These are phyloP conservation scores for Hirtodrosophila histrioides DNA, from an alignment of 2,888 invertebrate species.

Conservation along the genomic window DNA sequence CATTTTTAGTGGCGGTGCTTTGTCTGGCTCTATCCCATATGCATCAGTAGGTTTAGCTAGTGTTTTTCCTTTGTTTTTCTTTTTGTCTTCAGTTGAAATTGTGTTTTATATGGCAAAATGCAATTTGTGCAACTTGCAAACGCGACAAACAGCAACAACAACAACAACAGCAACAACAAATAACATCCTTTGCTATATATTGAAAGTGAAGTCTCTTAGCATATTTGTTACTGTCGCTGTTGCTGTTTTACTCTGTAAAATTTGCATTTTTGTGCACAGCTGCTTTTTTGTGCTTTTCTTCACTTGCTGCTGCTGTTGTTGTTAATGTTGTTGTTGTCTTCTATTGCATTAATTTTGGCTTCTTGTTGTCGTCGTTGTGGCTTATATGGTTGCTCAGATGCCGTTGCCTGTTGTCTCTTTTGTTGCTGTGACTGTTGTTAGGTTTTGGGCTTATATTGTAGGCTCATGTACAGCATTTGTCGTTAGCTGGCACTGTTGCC, in stretches of 20 bases:
- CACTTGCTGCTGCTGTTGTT: constrained; percentile 63
- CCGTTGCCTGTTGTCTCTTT: constrained; percentile 39
- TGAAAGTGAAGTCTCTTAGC: constrained; percentile 81
- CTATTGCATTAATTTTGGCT: constrained; percentile 81
- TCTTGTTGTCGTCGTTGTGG: constrained; percentile 62
- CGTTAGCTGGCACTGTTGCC: constrained; percentile 69
- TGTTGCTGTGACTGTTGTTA: constrained; percentile 37
- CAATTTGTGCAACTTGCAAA: constrained; percentile 80
- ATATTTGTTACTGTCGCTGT: constrained; percentile 59
- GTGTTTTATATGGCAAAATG: constrained; percentile 81
- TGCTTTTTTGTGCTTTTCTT: constrained; percentile 76
- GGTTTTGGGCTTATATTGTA: constrained; percentile 46
- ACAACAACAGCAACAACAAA: constrained; percentile 57
- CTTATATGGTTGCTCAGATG: constrained; percentile 66
- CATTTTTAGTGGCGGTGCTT: constrained; percentile 58
- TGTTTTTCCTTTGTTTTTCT: constrained; percentile 27
- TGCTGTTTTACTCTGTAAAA: constrained; percentile 70
- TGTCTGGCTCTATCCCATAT: constrained; percentile 38
- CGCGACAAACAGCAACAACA: constrained; percentile 75
- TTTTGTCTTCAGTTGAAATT: constrained; percentile 76
- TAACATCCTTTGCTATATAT: constrained; percentile 78
- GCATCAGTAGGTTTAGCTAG: constrained; percentile 34
- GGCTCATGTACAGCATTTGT: constrained; percentile 71
- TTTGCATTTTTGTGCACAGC: constrained; percentile 78
- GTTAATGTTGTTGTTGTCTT: constrained; percentile 57